Evolutionary conservation across 2,113 vertebrate species (phyloP), one percentile per base, ranked within the genome.

Genomic region (Bambusicola thoracicus): DNA sequence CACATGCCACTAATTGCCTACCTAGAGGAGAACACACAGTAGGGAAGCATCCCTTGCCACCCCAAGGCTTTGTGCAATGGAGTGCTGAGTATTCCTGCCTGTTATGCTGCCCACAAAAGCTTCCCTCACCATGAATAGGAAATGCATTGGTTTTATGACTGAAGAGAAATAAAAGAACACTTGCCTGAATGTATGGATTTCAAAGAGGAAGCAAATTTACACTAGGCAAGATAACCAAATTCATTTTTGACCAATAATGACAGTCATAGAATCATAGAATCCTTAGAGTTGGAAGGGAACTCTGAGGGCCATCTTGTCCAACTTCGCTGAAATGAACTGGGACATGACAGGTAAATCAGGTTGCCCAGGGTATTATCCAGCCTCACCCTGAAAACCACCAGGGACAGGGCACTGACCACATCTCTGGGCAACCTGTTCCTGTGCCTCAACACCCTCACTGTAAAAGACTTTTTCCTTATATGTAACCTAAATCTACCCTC

Each of bases 11-110:
- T 0, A 22, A 34, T 36, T 68, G 53, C 3, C 19, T 10, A 7
- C 7, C 5, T 25, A 63, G 43, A 72, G 62, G 5, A 40, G 6
- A 30, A 4, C 3, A 8, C 0, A 1, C 13, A n/a, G 30, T 8
- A 22, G 17, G 34, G 14, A 58, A 25, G 5, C 32, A 91, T 63
- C 75, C 13, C 10, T 43, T 2, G 0, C 6, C 36, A 27, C 4
- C 34, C 13, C 24, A 0, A 32, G 8, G 30, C 34, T 56, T 84
- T 46, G 11, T 4, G 61, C 13, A 51, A 46, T 19, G 30, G 22
- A 30, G 15, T 6, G 10, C 20, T 13, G 15, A 86, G 21, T 41
- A 3, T 13, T 58, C 11, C 6, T 53, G 22, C 11, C 8, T 68
- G 29, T 63, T 58, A 49, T 0, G 0, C 3, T 8, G 3, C 32